Percentiles rank a stretch among this genome's conserved stretches.
These are phyloP conservation scores for Chionoecetes opilio DNA, from an alignment of 1,140 invertebrate species.

Conservation along the genomic window DNA sequence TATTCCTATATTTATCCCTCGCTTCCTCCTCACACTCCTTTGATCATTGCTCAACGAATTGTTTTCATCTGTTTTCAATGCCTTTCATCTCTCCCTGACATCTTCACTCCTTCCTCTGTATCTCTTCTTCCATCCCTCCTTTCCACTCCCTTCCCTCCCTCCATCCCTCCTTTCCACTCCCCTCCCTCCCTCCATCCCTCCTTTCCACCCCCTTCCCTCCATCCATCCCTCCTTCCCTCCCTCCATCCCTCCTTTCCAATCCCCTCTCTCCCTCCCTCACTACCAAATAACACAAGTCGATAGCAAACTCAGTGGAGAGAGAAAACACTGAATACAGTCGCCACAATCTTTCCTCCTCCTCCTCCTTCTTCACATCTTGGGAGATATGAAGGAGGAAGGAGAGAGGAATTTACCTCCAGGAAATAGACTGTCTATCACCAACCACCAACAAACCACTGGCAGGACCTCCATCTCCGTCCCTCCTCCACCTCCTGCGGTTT, in stretches of 20 bases:
- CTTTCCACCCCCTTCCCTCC: background rate
- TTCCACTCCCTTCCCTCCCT: background rate
- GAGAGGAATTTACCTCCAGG: constrained; percentile 27
- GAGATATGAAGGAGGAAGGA: background rate
- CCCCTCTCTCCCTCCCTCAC: background rate
- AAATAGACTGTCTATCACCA: constrained; percentile 12
- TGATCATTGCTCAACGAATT: background rate
- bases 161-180: no score
- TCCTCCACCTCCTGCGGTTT: no score
- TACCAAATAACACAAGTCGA: background rate
- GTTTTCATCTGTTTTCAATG: background rate
- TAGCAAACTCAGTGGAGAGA: background rate
- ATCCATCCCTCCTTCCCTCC: background rate
- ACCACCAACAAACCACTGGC: no score
- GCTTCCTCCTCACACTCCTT: background rate
- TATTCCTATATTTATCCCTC: background rate
- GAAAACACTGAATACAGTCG: background rate
- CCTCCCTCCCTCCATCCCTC: background rate
- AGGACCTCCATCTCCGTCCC: no score
- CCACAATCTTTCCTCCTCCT: constrained; percentile 18
- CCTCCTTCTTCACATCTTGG: background rate
- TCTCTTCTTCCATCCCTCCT: background rate
- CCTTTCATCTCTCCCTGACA: background rate
- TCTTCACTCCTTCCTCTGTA: background rate
- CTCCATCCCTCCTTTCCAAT: background rate